Conservation (phyloP, 2,797 vertebrate genomes). For the Xenopus petersii region DNA sequence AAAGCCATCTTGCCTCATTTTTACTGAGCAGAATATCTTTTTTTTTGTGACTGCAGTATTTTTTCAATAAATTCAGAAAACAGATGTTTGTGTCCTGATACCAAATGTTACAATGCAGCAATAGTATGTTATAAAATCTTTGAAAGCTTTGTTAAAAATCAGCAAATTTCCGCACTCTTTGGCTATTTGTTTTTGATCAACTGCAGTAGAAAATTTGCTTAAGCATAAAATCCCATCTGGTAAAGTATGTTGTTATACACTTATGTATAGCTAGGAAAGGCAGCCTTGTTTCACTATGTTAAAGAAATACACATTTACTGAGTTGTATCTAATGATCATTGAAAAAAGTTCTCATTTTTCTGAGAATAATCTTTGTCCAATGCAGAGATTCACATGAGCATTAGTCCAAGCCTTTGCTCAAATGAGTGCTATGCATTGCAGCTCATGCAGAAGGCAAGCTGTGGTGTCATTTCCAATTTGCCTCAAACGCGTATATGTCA, state of each 20-base stretch:
- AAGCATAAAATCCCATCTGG: conserved; percentile 64
- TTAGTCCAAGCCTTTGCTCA: no score
- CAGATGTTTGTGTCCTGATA: conserved; percentile 60
- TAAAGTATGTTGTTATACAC: neutral
- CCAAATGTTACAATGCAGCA: conserved; percentile 50
- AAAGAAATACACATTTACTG: neutral
- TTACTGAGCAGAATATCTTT: no score
- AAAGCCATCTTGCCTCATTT: no score
- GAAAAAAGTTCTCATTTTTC: neutral
- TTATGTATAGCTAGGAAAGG: conserved; percentile 25
- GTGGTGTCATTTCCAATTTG: no score
- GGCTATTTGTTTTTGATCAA: conserved; percentile 53
- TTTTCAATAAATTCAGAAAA: conserved; percentile 51
- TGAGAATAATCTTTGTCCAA: neutral
- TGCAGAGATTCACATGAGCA: no score
- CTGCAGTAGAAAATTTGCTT: conserved; percentile 46
- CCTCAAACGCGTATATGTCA: no score
- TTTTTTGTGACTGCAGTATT: neutral
- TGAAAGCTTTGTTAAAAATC: conserved; percentile 62
- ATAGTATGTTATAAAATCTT: conserved; percentile 61
- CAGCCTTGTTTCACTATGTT: conserved; percentile 8
- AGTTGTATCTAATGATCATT: neutral
- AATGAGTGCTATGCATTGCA: no score
- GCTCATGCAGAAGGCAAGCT: no score
- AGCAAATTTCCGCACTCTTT: conserved; percentile 57